Conservation (phyloP, 2,888 invertebrate genomes). For the Bombylius major region DNA sequence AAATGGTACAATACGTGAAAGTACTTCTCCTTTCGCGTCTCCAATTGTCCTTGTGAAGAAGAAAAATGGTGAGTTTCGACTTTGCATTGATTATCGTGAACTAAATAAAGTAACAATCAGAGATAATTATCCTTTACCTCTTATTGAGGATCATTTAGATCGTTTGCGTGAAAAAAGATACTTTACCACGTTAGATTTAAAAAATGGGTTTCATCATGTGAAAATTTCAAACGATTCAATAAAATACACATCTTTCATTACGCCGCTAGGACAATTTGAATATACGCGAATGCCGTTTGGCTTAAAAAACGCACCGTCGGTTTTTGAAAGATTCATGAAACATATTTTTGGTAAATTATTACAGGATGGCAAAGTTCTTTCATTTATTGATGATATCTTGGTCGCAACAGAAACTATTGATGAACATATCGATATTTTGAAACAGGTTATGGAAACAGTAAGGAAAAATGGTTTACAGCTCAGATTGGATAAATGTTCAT, state of each 20-base stretch:
- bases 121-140: no score
- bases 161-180: conserved; percentile 11
- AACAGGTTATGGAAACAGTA: no score
- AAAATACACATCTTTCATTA: conserved; percentile 11
- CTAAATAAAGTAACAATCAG: no score
- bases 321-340: conserved; percentile 16
- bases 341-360: conserved; percentile 1
- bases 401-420: no score
- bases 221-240: conserved; percentile 12
- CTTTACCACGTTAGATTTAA: conserved; percentile 14
- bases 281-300: conserved; percentile 14
- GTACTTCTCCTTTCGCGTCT: not conserved
- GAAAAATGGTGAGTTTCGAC: no score
- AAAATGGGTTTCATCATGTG: conserved; percentile 17
- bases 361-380: no score
- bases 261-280: conserved; percentile 3
- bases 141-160: conserved; percentile 5
- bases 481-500: no score
- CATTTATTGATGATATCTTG: no score
- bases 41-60: no score
- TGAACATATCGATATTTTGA: no score
- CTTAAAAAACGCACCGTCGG: conserved; percentile 9
- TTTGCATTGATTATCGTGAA: no score
- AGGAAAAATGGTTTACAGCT: no score
- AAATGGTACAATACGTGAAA: conserved; percentile 9